A percentile compares a stretch with the other conserved stretches of the same genome.
Evolutionary conservation across 1,140 invertebrate species (phyloP).

Genomic region (Drosophila setifemur): DNA sequence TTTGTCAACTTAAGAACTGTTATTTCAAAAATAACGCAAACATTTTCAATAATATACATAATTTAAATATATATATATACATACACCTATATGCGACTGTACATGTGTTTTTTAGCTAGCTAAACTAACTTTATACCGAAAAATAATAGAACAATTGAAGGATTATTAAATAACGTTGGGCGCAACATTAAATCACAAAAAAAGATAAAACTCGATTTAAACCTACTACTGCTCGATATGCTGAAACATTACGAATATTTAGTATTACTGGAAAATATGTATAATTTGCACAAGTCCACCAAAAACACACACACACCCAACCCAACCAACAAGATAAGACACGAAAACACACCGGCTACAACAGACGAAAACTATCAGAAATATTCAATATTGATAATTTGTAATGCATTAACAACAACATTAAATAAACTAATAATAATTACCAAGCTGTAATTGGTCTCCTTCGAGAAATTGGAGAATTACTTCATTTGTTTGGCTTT

Average conservation of each 20-base stretch:
- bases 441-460: background rate
- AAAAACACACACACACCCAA: slow-evolving; percentile 18
- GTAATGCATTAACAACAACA: slow-evolving; percentile 53
- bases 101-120: slow-evolving; percentile 74
- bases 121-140: slow-evolving; percentile 72
- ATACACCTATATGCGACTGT: slow-evolving; percentile 56
- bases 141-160: slow-evolving; percentile 66
- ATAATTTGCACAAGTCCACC: slow-evolving; percentile 54
- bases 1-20: slow-evolving; percentile 46
- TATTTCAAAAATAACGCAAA: slow-evolving; percentile 68
- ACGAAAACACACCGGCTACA: slow-evolving; percentile 38
- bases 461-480: no score
- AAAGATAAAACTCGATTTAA: slow-evolving; percentile 41
- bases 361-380: slow-evolving; percentile 60
- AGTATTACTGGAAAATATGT: slow-evolving; percentile 46
- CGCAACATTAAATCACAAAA: slow-evolving; percentile 37
- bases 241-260: slow-evolving; percentile 62
- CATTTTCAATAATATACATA: slow-evolving; percentile 53
- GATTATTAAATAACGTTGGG: slow-evolving; percentile 27
- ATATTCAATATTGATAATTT: slow-evolving; percentile 56
- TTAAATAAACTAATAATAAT: slow-evolving; percentile 62
- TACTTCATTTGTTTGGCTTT: background rate
- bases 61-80: slow-evolving; percentile 33
- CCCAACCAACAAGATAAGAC: no score
- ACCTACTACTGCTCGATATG: slow-evolving; percentile 67